Conservation (phyloP, 2,113 vertebrate genomes). For the Alces alces region DNA sequence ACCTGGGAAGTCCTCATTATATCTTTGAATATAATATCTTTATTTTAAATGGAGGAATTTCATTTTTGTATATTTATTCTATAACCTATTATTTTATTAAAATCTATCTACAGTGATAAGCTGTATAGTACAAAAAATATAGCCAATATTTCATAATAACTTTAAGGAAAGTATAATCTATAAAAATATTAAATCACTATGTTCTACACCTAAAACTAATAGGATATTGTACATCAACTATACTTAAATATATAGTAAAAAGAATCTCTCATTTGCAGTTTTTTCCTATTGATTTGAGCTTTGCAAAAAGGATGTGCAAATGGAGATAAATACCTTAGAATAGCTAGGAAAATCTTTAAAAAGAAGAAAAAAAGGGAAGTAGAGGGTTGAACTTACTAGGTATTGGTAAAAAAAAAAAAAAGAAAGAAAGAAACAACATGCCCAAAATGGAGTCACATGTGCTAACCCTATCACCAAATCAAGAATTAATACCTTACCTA, state of each 20-base stretch:
- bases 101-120: neutral
- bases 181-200: neutral
- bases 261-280: neutral
- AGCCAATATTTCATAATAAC: neutral
- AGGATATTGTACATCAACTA: neutral
- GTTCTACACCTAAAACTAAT: neutral
- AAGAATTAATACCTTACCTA: neutral
- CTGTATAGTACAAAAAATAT: neutral
- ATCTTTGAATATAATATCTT: neutral
- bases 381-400: neutral
- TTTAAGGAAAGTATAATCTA: neutral
- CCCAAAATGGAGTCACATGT: neutral
- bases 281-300: neutral
- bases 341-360: neutral
- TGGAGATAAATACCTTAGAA: neutral
- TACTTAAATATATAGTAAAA: neutral
- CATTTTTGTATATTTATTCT: neutral
- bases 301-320: neutral
- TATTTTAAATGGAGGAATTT: neutral
- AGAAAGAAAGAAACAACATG: neutral
- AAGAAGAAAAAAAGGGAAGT: neutral
- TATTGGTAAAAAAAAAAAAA: neutral
- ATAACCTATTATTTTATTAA: neutral
- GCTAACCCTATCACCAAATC: neutral
- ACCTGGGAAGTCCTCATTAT: neutral